Base-by-base conservation (phyloP, 2,888 invertebrate species). In the Colletes collaris region DNA sequence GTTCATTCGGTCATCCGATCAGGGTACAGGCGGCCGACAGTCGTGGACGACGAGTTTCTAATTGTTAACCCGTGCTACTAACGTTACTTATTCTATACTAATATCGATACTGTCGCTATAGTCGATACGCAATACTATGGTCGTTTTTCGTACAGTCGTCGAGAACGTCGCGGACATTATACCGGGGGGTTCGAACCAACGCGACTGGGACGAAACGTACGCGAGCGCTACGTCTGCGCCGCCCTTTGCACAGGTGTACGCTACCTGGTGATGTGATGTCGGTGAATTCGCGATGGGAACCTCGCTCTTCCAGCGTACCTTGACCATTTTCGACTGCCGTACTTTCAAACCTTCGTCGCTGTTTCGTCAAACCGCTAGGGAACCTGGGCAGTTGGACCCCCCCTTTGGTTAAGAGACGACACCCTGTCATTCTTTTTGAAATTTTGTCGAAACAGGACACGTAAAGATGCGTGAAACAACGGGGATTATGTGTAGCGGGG, bases 1-100 rank as follows among this genome's bases (percentile, higher is more conserved):
- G 63, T 81, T 75, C 64, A 74, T 76, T 77, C 73, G 71, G 70
- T 76, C 74, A 74, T 76, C 49, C 67, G 78, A 80, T 83, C 85
- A 84, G 74, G 82, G 64, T 81, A 82, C 68, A 79, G 71, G 62
- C 79, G 74, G 55, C 59, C 75, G 67, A 67, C 66, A 27, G 27
- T 59, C 66, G 69, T 49, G 63, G 65, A 66, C 69, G 69, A 70
- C 79, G 66, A 50, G 68, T 79, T 79, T 66, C 53, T 73, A 79
- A 80, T 74, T 80, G 68, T 82, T 81, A 81, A 81, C n/a, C 71
- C 73, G 56, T 60, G 27, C 75, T 79, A 60, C 50, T 69, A 75
- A 65, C 58, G 56, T 77, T 74, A 63, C n/a, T 76, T 66, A 60
- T 72, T 68, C 67, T 73, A 63, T 62, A 65, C 49, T 68, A 79